Percentiles rank a stretch among this genome's conserved stretches.
phyloP scores from a whole-genome alignment of 2,888 invertebrate species.

The Ophion ventricosus region DNA sequence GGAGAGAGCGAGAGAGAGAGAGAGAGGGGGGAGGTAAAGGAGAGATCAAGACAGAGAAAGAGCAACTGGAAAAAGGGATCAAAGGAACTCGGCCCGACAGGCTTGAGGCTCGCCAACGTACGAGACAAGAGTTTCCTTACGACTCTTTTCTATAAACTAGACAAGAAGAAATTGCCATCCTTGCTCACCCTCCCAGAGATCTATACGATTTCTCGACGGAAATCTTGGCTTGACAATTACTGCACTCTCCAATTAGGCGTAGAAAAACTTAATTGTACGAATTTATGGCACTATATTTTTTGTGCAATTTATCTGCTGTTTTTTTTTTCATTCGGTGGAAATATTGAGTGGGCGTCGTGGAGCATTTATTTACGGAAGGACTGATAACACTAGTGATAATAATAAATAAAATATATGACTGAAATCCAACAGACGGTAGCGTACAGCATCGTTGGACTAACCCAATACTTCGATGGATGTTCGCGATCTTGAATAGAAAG shows the following conservation, averaged over 20 bases:
- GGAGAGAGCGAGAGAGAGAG: conserved; percentile 4
- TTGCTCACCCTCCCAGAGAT: conserved; percentile 19
- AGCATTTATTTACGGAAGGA: too few species aligned
- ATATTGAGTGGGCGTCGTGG: too few species aligned
- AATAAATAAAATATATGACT: too few species aligned
- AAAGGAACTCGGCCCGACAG: conserved; percentile 58
- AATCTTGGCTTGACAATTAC: conserved; percentile 5
- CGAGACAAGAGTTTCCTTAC: conserved; percentile 43
- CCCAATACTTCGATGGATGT: too few species aligned
- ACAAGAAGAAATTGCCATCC: conserved; percentile 29
- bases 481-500: too few species aligned
- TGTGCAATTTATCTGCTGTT: background rate
- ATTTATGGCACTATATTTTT: background rate
- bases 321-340: background rate
- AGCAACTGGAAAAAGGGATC: conserved; percentile 55
- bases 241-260: background rate
- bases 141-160: conserved; percentile 43
- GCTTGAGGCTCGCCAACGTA: conserved; percentile 33
- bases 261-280: conserved; percentile 6
- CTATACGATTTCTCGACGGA: conserved; percentile 5
- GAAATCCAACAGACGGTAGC: too few species aligned
- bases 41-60: background rate
- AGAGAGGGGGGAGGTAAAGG: background rate
- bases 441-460: too few species aligned
- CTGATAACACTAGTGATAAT: too few species aligned